phyloP scores from a whole-genome alignment of 2,113 vertebrate species.

The Anolis carolinensis region DNA sequence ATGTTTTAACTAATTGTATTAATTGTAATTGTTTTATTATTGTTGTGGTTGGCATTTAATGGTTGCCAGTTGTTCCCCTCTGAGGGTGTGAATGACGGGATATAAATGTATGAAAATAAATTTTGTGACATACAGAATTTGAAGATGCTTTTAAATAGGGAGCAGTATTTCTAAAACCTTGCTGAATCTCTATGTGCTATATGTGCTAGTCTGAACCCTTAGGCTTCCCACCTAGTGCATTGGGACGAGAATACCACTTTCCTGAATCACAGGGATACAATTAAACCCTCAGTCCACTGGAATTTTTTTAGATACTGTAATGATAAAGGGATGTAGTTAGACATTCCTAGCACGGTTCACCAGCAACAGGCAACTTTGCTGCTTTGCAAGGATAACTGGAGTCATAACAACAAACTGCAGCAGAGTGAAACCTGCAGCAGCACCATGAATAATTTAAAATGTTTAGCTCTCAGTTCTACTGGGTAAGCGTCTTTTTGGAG shows the following conservation, averaged over 20 bases:
- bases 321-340: slow-evolving; percentile 5
- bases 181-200: background rate
- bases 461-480: background rate
- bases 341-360: slow-evolving; percentile 2
- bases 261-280: background rate
- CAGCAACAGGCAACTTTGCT: slow-evolving; percentile 10
- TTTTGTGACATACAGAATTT: background rate
- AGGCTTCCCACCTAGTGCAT: background rate
- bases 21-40: too few relatives aligned
- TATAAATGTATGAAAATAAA: too few relatives aligned
- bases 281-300: background rate
- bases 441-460: slow-evolving; percentile 15
- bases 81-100: too few relatives aligned
- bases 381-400: slow-evolving; percentile 3
- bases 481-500: background rate
- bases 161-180: background rate
- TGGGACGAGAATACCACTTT: background rate
- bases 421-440: slow-evolving; percentile 1
- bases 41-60: too few relatives aligned
- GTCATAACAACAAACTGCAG: slow-evolving; percentile 24
- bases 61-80: too few relatives aligned
- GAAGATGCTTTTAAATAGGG: background rate
- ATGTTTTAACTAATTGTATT: too few relatives aligned
- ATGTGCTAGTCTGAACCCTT: background rate
- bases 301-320: background rate